Percentiles rank a stretch among this genome's conserved stretches.
These are phyloP conservation scores for Sphecodes monilicornis DNA, from an alignment of 2,888 invertebrate genomes.

Conservation along the genomic window DNA sequence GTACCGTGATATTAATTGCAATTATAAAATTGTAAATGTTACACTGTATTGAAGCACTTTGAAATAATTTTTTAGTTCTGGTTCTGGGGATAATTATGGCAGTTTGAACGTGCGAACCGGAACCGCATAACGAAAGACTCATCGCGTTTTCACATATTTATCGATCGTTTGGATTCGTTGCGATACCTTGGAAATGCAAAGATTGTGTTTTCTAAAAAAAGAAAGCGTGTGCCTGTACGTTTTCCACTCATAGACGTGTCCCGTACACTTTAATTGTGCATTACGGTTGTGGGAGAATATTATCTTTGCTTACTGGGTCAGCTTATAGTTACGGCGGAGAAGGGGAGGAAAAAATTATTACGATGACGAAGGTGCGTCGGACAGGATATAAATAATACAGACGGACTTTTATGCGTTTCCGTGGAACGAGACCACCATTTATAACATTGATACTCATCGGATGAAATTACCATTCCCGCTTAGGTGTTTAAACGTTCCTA, in stretches of 20 bases:
- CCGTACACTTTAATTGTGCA: slow-evolving; percentile 22
- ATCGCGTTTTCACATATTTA: not conserved
- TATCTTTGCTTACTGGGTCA: slow-evolving; percentile 36
- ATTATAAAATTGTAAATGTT: not conserved
- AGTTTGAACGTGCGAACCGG: not conserved
- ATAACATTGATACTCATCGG: slow-evolving; percentile 18
- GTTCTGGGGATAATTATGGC: not conserved
- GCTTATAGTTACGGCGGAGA: not conserved
- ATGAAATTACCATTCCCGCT: slow-evolving; percentile 1
- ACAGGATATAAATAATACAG: slow-evolving; percentile 33
- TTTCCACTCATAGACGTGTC: not conserved
- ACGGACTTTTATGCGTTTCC: slow-evolving; percentile 10
- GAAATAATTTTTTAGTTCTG: not conserved
- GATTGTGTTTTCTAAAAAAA: slow-evolving; percentile 36
- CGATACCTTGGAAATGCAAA: slow-evolving; percentile 7
- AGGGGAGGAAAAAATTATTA: slow-evolving; percentile 28
- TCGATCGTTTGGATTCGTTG: not conserved
- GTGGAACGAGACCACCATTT: slow-evolving; percentile 22
- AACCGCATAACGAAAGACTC: not conserved
- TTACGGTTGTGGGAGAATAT: slow-evolving; percentile 19
- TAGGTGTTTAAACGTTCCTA: not conserved
- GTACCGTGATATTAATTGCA: too few relatives aligned
- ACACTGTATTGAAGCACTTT: not conserved
- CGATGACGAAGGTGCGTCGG: slow-evolving; percentile 8
- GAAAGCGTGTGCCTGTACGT: slow-evolving; percentile 14